These are phyloP conservation scores for Pecten maximus DNA, from an alignment of 2,888 invertebrate genomes.

Conservation along the genomic window DNA sequence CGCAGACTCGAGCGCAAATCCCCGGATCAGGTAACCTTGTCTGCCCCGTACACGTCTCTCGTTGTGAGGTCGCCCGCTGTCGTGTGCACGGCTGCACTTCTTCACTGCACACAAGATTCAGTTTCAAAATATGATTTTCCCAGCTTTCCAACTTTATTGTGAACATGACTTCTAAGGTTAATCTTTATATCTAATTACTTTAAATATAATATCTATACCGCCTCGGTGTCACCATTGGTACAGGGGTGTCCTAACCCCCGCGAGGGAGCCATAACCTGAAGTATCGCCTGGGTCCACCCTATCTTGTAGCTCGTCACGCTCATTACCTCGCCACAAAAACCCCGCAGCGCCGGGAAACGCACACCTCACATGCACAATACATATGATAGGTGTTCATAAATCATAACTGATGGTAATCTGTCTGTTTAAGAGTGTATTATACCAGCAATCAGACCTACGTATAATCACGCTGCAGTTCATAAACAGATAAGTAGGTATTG, in stretches of 20 bases:
- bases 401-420: slow-evolving; percentile 22
- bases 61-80: slow-evolving; percentile 19
- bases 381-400: slow-evolving; percentile 32
- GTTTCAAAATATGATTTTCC: slow-evolving; percentile 33
- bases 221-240: neutral
- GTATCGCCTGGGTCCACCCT: slow-evolving; percentile 33
- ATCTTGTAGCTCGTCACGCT: slow-evolving; percentile 23
- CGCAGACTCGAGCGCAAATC: slow-evolving; percentile 31
- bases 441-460: neutral
- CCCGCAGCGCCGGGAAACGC: neutral
- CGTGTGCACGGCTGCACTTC: slow-evolving; percentile 28
- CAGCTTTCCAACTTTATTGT: slow-evolving; percentile 35
- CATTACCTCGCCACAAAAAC: neutral
- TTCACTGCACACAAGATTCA: slow-evolving; percentile 29
- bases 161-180: slow-evolving; percentile 35
- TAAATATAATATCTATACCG: slow-evolving; percentile 13
- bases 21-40: neutral
- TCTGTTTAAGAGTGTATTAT: neutral
- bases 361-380: slow-evolving; percentile 26
- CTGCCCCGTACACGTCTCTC: slow-evolving; percentile 4
- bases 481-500: slow-evolving; percentile 7
- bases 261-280: neutral
- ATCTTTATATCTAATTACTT: slow-evolving; percentile 33
- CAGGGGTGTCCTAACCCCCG: slow-evolving; percentile 23
- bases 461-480: slow-evolving; percentile 26